phyloP scores from a whole-genome alignment of 2,888 invertebrate species.

The Rhodophaea formosa region DNA sequence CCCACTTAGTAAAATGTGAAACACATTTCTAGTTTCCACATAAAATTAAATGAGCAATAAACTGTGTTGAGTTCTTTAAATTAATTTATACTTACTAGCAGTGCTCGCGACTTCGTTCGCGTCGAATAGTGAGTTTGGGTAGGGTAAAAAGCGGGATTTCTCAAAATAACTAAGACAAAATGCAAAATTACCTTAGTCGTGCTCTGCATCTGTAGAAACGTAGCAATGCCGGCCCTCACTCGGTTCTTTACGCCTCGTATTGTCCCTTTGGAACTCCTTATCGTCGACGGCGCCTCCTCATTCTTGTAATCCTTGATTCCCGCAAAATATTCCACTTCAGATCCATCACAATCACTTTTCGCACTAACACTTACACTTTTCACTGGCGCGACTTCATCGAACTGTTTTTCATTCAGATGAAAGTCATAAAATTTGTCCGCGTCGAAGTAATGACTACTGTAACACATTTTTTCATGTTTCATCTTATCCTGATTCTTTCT shows the following conservation, averaged over 20 bases:
- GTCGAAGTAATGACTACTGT: conserved; percentile 83
- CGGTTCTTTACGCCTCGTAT: conserved; percentile 96
- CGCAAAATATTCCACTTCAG: conserved; percentile 87
- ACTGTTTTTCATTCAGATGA: conserved; percentile 88
- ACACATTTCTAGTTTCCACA: too few relatives aligned
- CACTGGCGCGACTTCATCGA: conserved; percentile 64
- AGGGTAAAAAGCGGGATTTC: too few relatives aligned
- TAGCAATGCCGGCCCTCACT: conserved; percentile 96
- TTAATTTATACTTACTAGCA: too few relatives aligned
- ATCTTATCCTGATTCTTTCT: conserved; percentile 77
- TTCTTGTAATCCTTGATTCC: conserved; percentile 87
- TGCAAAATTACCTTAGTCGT: conserved; percentile 86
- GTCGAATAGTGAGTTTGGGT: too few relatives aligned
- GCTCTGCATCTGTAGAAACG: conserved; percentile 92
- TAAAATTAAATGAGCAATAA: too few relatives aligned
- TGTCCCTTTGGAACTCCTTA: conserved; percentile 94
- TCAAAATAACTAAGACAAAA: conserved; percentile 37
- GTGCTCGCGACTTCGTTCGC: too few relatives aligned
- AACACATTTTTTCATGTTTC: conserved; percentile 67
- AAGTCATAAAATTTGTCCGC: conserved; percentile 91
- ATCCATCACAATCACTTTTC: conserved; percentile 64
- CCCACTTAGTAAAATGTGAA: too few relatives aligned
- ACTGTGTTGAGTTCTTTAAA: too few relatives aligned
- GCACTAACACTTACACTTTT: conserved; percentile 70
- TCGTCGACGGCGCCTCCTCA: conserved; percentile 86